Evolutionary conservation across 1,140 invertebrate genomes (phyloP).

Genomic region (Cherax quadricarinatus): DNA sequence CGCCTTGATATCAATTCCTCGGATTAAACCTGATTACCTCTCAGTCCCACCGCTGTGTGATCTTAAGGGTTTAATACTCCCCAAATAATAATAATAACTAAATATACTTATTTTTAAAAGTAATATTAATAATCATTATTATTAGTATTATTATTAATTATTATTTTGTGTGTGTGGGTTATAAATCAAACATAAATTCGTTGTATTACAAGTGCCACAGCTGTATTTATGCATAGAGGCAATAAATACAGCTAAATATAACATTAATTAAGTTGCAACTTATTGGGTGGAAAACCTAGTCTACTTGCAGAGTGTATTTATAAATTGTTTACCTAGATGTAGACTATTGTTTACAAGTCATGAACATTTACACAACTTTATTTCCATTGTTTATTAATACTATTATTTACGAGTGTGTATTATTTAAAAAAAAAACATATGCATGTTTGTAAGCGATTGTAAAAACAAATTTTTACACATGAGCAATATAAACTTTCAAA

Average conservation of each 20-base stretch:
- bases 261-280: not conserved
- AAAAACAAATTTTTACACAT: not conserved
- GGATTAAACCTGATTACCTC: too few species aligned
- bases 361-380: not conserved
- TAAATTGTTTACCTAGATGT: not conserved
- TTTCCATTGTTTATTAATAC: not conserved
- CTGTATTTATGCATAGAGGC: conserved; percentile 13
- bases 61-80: too few species aligned
- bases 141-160: not conserved
- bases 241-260: conserved; percentile 11
- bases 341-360: not conserved
- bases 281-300: not conserved
- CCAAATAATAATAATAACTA: too few species aligned
- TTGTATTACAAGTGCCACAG: conserved; percentile 21
- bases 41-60: too few species aligned
- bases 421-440: not conserved
- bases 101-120: too few species aligned
- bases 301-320: not conserved
- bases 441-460: too few species aligned
- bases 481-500: not conserved
- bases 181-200: conserved; percentile 22
- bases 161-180: not conserved
- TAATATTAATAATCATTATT: too few species aligned
- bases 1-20: too few species aligned
- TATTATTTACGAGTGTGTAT: not conserved